These are phyloP conservation scores for Theonella swinhoei DNA, from an alignment of 37 sponge, comb jelly and placozoan genomes.

Conservation along the genomic window DNA sequence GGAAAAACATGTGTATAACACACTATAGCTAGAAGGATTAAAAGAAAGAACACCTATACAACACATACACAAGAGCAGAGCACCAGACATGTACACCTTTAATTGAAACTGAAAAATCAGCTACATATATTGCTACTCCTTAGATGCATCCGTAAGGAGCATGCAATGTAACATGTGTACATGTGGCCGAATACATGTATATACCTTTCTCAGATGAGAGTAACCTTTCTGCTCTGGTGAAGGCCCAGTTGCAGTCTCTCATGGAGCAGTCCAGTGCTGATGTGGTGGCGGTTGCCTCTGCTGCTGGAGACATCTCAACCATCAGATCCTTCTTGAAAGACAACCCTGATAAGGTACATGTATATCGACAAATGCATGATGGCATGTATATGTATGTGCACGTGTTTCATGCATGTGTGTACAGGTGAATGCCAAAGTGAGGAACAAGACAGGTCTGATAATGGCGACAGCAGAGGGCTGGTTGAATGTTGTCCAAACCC, in stretches of 20 bases:
- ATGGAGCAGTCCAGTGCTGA: not conserved
- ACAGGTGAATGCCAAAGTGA: constrained; percentile 49
- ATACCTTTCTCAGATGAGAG: too few species aligned
- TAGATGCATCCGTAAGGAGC: too few species aligned
- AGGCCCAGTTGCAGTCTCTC: not conserved
- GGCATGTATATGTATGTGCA: not conserved
- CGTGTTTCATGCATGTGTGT: too few species aligned
- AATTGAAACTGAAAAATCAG: too few species aligned
- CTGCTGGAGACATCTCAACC: constrained; percentile 11
- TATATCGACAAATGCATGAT: not conserved
- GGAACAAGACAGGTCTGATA: constrained; percentile 56
- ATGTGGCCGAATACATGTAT: too few species aligned
- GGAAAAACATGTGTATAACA: too few species aligned
- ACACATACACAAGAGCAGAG: too few species aligned
- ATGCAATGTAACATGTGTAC: too few species aligned
- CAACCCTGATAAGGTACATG: constrained; percentile 15
- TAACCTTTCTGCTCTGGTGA: not conserved
- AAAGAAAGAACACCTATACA: too few species aligned
- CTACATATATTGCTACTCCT: too few species aligned
- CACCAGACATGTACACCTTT: too few species aligned
- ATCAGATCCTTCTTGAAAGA: constrained; percentile 6
- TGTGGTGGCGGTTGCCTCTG: constrained; percentile 10
- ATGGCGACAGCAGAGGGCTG: constrained; percentile 53
- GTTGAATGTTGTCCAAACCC: constrained; percentile 25
- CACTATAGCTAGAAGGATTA: too few species aligned